Evolutionary conservation across 1,140 invertebrate genomes (phyloP).

Genomic region (Drosophila sucinea): DNA sequence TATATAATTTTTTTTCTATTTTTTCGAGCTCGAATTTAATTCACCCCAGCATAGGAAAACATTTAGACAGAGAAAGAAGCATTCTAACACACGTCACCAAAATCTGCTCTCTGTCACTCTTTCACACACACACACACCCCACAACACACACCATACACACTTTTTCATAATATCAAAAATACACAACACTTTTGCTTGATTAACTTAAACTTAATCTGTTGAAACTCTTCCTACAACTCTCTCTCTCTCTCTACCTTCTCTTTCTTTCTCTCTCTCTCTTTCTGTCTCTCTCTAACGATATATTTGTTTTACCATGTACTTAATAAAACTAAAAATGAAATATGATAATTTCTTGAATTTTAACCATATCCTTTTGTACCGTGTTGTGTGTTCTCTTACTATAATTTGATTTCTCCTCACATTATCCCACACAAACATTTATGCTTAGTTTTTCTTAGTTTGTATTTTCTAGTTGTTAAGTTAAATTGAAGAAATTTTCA

Average conservation of each 20-base stretch:
- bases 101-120: slow-evolving; percentile 11
- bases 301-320: slow-evolving; percentile 41
- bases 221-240: no score
- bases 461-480: neutral
- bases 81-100: slow-evolving; percentile 37
- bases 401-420: slow-evolving; percentile 10
- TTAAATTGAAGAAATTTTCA: neutral
- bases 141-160: neutral
- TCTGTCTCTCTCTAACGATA: slow-evolving; percentile 20
- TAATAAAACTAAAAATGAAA: slow-evolving; percentile 35
- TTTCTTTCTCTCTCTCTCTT: slow-evolving; percentile 5
- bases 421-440: neutral
- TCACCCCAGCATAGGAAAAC: slow-evolving; percentile 60
- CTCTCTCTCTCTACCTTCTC: neutral
- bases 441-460: neutral
- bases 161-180: no score
- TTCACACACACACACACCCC: slow-evolving; percentile 27
- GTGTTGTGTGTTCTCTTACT: slow-evolving; percentile 31
- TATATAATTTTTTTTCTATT: slow-evolving; percentile 50
- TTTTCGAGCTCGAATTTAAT: slow-evolving; percentile 73
- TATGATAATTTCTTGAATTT: slow-evolving; percentile 25
- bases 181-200: neutral
- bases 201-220: neutral
- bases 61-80: slow-evolving; percentile 42
- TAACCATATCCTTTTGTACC: slow-evolving; percentile 13